Percentiles rank a stretch among this genome's conserved stretches.
phyloP scores from a whole-genome alignment of 1,140 invertebrate species.

The Oryctes rhinoceros region DNA sequence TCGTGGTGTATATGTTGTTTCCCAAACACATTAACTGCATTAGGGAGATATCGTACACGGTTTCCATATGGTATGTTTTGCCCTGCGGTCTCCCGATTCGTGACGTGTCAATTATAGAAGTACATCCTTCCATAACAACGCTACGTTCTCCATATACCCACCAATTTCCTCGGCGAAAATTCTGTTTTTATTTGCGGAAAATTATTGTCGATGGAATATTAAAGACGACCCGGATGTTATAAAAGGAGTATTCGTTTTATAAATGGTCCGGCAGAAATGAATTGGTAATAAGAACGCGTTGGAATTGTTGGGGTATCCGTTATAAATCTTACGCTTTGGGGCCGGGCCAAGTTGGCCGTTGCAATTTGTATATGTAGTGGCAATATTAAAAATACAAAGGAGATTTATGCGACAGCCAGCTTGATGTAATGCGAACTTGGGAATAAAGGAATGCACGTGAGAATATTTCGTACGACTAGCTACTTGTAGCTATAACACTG shows the following conservation, averaged over 20 bases:
- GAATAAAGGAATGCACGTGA: too few relatives aligned
- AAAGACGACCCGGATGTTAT: neutral
- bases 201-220: neutral
- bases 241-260: neutral
- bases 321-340: neutral
- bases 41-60: neutral
- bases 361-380: conserved; percentile 22
- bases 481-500: too few relatives aligned
- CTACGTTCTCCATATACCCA: neutral
- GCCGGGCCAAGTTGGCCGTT: neutral
- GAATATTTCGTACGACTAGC: too few relatives aligned
- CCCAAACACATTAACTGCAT: conserved; percentile 16
- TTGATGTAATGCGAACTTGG: neutral
- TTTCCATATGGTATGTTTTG: neutral
- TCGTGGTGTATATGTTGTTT: neutral
- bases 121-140: neutral
- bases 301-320: conserved; percentile 8
- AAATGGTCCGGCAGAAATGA: conserved; percentile 2
- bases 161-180: neutral
- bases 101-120: neutral
- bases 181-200: neutral
- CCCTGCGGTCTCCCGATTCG: neutral
- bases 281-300: conserved; percentile 1
- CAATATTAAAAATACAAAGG: neutral
- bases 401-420: neutral